These are phyloP conservation scores for Elysia crispata DNA, from an alignment of 2,888 invertebrate genomes.

Conservation along the genomic window DNA sequence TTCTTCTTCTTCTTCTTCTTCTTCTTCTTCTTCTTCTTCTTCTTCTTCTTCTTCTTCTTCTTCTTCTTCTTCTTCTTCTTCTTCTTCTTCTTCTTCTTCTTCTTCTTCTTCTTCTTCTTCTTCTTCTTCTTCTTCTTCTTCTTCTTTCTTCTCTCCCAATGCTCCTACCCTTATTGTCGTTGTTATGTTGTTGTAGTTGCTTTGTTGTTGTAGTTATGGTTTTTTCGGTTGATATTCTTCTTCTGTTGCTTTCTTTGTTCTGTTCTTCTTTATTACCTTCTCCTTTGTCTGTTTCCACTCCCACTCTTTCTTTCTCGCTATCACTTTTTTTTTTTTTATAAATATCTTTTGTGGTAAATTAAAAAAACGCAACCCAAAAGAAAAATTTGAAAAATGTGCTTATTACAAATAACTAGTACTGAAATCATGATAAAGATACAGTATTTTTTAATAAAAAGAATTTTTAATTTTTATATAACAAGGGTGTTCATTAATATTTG, in stretches of 20 bases:
- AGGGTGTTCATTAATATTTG: no score
- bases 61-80: neutral
- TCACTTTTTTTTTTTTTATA: neutral
- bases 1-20: neutral
- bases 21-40: neutral
- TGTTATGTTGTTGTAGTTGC: neutral
- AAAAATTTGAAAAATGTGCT: no score
- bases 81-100: neutral
- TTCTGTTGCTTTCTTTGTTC: neutral
- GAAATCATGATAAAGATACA: no score
- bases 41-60: neutral
- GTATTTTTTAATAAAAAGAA: no score
- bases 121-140: neutral
- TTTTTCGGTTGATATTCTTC: neutral
- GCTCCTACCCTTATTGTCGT: neutral
- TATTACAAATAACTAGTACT: no score
- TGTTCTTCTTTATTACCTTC: neutral
- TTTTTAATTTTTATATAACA: no score
- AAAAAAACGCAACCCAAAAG: no score
- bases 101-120: neutral
- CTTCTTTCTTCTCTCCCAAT: neutral
- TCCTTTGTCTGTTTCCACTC: neutral
- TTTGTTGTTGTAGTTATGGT: neutral
- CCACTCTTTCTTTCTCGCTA: neutral
- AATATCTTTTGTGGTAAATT: no score